Base-by-base conservation (phyloP, 2,797 vertebrate genomes). In the Peromyscus aztecus region DNA sequence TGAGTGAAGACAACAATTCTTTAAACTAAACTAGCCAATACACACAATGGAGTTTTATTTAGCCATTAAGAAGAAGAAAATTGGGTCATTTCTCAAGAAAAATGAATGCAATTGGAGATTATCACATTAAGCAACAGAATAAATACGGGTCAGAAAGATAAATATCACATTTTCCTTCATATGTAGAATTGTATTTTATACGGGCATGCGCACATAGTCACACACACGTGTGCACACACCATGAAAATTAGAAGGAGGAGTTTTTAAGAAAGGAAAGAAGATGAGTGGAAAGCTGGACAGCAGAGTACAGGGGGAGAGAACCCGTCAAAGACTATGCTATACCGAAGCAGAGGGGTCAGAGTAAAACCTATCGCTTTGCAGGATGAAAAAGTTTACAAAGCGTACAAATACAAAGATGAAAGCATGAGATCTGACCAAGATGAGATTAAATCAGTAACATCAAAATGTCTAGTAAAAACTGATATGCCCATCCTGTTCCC, bases 31-130 rank as follows among this genome's bases (percentile, higher is more conserved):
- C 1, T 65, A 55, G 14, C 78, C 82, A 97, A 87, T 52, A 12
- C 13, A 57, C 34, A 71, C 67, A 55, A 52, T 37, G 65, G 10
- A 46, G 34, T 57, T 73, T 37, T 87, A 69, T 73, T 73, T 29
- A 40, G 12, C 7, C 65, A 91, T 88, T 92, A 90, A 94, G 16
- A 91, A 75, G 49, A 86, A 57, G 61, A 82, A 94, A 80, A 37
- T 12, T 73, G n/a, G 73, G 23, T 52, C 8, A 73, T 55, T 37
- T 86, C 31, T 73, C 23, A 37, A 19, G 13, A n/a, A 55, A 57
- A 73, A 57, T 57, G 4, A 21, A 40, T 29, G 9, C 12, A 27
- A 59, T 8, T 40, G 6, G 52, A 40, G n/a, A 37, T 82, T 24
- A 59, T n/a, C n/a, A 73, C 37, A 29, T n/a, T 52, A 55, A 71